A percentile compares a stretch with the other conserved stretches of the same genome.
phyloP scores from a whole-genome alignment of 2,113 vertebrate species.

The Tapirus terrestris region DNA sequence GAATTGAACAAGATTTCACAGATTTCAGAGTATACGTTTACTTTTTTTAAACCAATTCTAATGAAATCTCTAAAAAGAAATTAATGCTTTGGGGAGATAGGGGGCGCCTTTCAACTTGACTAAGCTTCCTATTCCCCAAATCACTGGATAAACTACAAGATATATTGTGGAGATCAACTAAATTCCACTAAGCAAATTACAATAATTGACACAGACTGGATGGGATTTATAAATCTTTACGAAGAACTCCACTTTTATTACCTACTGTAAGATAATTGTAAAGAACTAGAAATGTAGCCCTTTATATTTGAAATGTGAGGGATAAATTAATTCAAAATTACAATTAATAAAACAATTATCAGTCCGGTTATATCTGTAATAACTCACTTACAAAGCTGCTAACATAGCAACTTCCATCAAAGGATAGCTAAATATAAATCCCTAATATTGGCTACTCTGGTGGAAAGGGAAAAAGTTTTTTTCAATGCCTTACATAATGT shows the following conservation, averaged over 20 bases:
- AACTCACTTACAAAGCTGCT: background rate
- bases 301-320: background rate
- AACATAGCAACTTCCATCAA: background rate
- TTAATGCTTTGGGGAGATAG: background rate
- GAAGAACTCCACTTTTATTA: background rate
- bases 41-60: background rate
- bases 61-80: background rate
- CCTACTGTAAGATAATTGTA: background rate
- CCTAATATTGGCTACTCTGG: background rate
- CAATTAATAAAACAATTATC: background rate
- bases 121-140: background rate
- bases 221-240: background rate
- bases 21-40: background rate
- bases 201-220: background rate
- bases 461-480: background rate
- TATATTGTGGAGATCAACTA: background rate
- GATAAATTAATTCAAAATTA: background rate
- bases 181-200: background rate
- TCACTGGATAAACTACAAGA: background rate
- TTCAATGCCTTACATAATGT: background rate
- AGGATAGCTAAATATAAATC: background rate
- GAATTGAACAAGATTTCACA: background rate
- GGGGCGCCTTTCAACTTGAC: background rate
- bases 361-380: background rate
- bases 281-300: background rate